Base-by-base conservation (phyloP, 1,140 invertebrate genomes). In the Asbolus verrucosus region DNA sequence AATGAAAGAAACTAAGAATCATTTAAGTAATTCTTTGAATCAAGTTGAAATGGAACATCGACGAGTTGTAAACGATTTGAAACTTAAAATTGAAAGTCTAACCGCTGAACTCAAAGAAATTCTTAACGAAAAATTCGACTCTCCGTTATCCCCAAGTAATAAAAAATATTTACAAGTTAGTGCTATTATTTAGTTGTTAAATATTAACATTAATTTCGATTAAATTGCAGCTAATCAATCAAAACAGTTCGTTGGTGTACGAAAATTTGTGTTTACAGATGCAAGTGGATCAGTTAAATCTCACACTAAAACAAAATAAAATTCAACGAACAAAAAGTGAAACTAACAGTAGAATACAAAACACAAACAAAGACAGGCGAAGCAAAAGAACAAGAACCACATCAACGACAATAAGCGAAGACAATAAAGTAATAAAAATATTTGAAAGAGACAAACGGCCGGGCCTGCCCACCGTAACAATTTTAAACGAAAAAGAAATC, bases 1-100 rank as follows among this genome's bases (percentile, higher is more conserved):
- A 18, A 81, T 81, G 79, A 80, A 81, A 70, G 80, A 79, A 43
- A 78, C 77, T 0, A 81, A 81, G 70, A 74, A 70, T n/a, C 72
- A 65, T 21, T 27, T 81, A 6, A 77, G 75, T 46, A 77, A 74
- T 27, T 71, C 76, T 18, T 27, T 78, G 6, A 75, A 72, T 11
- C 73, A 75, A 9, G 50, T 74, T 30, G 59, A 76, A 67, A 15
- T 62, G 1, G 73, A 76, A 41, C 75, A 80, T 50, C 72, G 76
- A 65, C 69, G 78, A 77, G 39, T 75, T 8, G 70, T 74, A 1
- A 70, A 67, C 19, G 75, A 78, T 50, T 73, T 78, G 9, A 74
- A 73, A 66, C 13, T 38, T 3, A 76, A 75, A 73, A 75, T 79
- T 19, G 73, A 77, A 19, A 73, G 39, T 19, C 50, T 79, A 21